phyloP scores from a whole-genome alignment of 2,888 invertebrate species.

The Andrena praecox region DNA sequence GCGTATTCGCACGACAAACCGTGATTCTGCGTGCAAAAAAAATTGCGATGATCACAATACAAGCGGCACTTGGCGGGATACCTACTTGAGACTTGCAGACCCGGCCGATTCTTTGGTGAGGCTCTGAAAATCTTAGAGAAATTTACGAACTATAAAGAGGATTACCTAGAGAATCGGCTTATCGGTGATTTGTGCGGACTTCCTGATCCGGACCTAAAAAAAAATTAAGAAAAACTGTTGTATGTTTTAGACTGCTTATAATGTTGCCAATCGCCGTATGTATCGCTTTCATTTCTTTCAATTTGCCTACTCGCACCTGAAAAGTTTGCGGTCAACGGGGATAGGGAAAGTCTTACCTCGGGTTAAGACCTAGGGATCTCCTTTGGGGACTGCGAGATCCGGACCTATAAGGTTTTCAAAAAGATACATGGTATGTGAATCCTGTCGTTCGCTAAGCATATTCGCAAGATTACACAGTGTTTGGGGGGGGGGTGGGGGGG shows the following conservation, averaged over 20 bases:
- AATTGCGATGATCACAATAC: conserved; percentile 72
- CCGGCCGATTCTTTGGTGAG: conserved; percentile 53
- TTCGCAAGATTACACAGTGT: conserved; percentile 50
- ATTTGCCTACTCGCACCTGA: conserved; percentile 73
- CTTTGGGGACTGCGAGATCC: conserved; percentile 78
- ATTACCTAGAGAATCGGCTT: conserved; percentile 80
- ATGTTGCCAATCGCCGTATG: conserved; percentile 59
- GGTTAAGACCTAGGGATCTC: conserved; percentile 76
- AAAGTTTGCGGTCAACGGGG: conserved; percentile 67
- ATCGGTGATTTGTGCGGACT: conserved; percentile 77
- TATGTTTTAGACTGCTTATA: conserved; percentile 74
- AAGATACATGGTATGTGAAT: conserved; percentile 74
- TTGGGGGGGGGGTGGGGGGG: not conserved
- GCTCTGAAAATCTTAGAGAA: conserved; percentile 75
- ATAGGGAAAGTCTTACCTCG: conserved; percentile 77
- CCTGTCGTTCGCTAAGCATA: conserved; percentile 68
- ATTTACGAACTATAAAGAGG: conserved; percentile 26
- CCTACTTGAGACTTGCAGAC: conserved; percentile 70
- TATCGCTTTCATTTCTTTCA: conserved; percentile 65
- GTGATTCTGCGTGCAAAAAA: conserved; percentile 71
- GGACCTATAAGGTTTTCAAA: conserved; percentile 80
- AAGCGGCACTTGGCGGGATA: conserved; percentile 71
- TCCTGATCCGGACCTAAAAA: conserved; percentile 81
- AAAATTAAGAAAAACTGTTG: conserved; percentile 78
- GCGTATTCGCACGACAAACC: conserved; percentile 55